These are phyloP conservation scores for Beroe ovata DNA, from an alignment of 37 sponge, comb jelly and placozoan species.

Conservation along the genomic window DNA sequence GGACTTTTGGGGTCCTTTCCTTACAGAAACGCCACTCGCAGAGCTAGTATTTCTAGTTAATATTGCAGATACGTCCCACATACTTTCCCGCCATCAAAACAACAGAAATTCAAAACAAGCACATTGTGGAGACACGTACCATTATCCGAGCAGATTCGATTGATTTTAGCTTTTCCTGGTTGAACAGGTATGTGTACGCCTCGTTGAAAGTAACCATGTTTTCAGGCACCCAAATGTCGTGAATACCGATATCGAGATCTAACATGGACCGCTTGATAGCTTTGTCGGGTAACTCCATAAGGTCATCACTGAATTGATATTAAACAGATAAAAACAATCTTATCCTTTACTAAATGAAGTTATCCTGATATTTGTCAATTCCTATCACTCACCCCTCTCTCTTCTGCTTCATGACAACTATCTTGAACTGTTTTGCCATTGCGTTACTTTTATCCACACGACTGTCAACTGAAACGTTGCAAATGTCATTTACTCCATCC, in stretches of 20 bases:
- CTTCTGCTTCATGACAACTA: constrained; percentile 51
- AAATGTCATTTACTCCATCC: too few relatives aligned
- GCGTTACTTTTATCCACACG: background rate
- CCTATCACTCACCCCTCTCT: constrained; percentile 32
- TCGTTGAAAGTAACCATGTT: constrained; percentile 29
- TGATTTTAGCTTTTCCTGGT: constrained; percentile 56
- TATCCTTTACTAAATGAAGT: too few relatives aligned
- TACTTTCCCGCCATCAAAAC: background rate
- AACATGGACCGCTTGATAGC: background rate
- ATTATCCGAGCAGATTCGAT: constrained; percentile 47
- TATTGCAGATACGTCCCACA: background rate
- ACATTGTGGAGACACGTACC: background rate
- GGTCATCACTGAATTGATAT: constrained; percentile 56
- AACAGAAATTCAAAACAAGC: background rate
- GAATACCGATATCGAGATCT: constrained; percentile 1
- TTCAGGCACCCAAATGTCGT: constrained; percentile 58
- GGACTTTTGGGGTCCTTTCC: background rate
- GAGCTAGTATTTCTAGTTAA: constrained; percentile 24
- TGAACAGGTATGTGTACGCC: constrained; percentile 27
- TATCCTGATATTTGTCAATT: too few relatives aligned
- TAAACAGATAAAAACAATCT: too few relatives aligned
- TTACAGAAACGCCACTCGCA: background rate
- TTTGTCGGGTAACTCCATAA: background rate
- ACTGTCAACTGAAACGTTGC: constrained; percentile 42
- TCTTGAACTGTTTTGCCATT: constrained; percentile 50